Evolutionary conservation across 2,797 vertebrate species (phyloP), one percentile per base, ranked within the genome.

Genomic region (Hozukius guyotensis): DNA sequence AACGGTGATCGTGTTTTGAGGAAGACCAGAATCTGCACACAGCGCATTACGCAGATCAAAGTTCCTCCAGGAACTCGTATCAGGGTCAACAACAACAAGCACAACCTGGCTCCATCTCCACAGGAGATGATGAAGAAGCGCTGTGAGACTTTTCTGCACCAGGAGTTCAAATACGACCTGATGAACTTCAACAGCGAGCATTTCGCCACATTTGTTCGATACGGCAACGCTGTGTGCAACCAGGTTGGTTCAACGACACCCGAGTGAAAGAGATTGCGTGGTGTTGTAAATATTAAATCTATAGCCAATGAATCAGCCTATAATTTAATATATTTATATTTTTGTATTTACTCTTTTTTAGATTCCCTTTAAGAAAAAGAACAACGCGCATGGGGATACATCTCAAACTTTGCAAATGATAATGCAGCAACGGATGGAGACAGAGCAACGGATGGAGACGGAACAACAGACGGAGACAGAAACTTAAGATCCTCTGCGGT

Each of bases 171-270:
- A 36, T 88, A 86, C 10, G 69, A 92, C 80, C 9, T 81, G 65
- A 27, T 87, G 46, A 86, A 83, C 73, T 89, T 93, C 83, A 92
- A 86, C 87, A 87, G 81, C 6, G 87, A 93, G 49, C 89, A 88
- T 62, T 93, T 92, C 0, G 79, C 88, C 74, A 88, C 88, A 1
- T 92, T 91, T 14, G 22, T 89, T 14, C 65, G 69, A 53, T 84
- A 82, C 3, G 66, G 87, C 32, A 46, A 34, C 0, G 68, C 80
- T 7, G 78, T 88, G 49, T 74, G 80, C 69, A 87, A 66, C 63
- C 83, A 89, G 87, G 86, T 87, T 8, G 49, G 73, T 72, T 49
- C 34, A 68, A 20, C 4, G 22, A 5, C 1, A 7, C 12, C 4
- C 3, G 49, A 32, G 24, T 25, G 36, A 64, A 38, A 29, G 27